Conservation (phyloP, 2,113 vertebrate species). For the Clupea harengus region DNA sequence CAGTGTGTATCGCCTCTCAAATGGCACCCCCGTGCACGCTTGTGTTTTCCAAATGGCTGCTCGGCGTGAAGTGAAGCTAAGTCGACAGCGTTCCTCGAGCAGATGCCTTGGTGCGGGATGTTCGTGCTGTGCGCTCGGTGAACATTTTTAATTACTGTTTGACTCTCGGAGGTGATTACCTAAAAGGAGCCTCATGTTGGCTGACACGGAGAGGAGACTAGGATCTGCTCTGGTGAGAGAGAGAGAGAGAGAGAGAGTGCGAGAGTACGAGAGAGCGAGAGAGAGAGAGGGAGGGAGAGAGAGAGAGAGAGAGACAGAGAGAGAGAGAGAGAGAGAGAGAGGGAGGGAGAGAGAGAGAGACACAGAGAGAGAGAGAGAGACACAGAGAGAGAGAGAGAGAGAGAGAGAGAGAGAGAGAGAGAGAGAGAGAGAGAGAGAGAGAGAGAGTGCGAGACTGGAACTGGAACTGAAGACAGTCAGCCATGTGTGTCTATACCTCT, state of each 20-base stretch:
- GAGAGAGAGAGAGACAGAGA: conserved; percentile 30
- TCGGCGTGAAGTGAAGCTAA: conserved; percentile 1
- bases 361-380: too few species aligned
- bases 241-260: not conserved
- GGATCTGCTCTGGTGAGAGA: conserved; percentile 11
- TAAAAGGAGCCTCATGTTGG: conserved; percentile 35
- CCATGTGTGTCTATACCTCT: conserved; percentile 32
- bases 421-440: conserved; percentile 7
- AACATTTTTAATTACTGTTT: conserved; percentile 44
- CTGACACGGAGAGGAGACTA: conserved; percentile 37
- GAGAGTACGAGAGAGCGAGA: conserved; percentile 2
- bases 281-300: not conserved
- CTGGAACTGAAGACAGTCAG: conserved; percentile 20
- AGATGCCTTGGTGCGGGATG: not conserved
- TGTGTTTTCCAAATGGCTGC: conserved; percentile 7
- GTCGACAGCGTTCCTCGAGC: not conserved
- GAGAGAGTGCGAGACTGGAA: not conserved
- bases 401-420: not conserved
- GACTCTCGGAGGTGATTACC: conserved; percentile 37
- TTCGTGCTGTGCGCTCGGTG: conserved; percentile 19
- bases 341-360: too few species aligned
- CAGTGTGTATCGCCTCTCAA: conserved; percentile 10
- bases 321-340: conserved; percentile 17
- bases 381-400: conserved; percentile 19
- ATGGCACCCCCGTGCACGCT: not conserved